Evolutionary conservation across 2,113 vertebrate species (phyloP).

Genomic region (pig (Sus scrofa)): DNA sequence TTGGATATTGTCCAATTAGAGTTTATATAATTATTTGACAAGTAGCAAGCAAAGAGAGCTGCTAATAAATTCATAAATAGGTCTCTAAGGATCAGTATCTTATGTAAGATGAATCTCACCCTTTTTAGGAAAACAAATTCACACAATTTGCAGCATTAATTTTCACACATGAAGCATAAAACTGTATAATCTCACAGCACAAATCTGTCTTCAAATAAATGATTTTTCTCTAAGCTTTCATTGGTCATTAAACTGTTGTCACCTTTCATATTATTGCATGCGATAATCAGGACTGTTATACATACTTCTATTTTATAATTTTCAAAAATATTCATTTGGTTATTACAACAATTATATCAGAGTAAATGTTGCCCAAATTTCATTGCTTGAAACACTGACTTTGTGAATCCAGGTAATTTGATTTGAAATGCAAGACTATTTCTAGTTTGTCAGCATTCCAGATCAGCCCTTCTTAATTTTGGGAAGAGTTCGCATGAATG

Average conservation of each 20-base stretch:
- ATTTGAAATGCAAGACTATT: neutral
- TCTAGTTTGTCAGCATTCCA: neutral
- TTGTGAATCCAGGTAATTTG: neutral
- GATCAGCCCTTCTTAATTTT: neutral
- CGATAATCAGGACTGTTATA: neutral
- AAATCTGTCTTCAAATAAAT: slow-evolving; percentile 36
- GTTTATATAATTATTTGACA: slow-evolving; percentile 30
- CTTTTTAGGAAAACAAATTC: neutral
- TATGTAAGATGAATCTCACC: neutral
- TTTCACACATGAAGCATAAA: slow-evolving; percentile 30
- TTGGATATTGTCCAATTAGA: neutral
- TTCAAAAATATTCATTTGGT: slow-evolving; percentile 9
- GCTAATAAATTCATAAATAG: neutral
- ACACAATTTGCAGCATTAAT: neutral
- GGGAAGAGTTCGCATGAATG: neutral
- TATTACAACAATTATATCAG: neutral
- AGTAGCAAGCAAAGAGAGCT: slow-evolving; percentile 30
- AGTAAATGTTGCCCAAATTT: neutral
- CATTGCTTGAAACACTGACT: neutral
- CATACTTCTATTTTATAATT: neutral
- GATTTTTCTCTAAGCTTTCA: neutral
- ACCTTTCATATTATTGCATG: neutral
- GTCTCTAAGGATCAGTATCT: neutral
- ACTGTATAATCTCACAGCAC: neutral
- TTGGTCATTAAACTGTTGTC: neutral